Base-by-base conservation (phyloP, 2,888 invertebrate genomes). In the Cryptosula pallasiana region DNA sequence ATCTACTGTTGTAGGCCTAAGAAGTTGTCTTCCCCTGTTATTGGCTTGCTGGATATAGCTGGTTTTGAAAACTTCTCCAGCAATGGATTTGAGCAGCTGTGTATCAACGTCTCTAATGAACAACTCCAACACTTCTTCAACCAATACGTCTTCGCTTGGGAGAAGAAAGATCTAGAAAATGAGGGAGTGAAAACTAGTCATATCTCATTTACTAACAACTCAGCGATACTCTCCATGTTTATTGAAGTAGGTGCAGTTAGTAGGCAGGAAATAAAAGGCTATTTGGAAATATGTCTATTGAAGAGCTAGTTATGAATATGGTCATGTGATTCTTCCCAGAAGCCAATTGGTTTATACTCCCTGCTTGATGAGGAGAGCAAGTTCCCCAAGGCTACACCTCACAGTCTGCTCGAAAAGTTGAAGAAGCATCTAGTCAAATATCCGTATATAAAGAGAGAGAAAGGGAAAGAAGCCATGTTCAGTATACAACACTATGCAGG, bases 61-160 rank as follows among this genome's bases (percentile, higher is more conserved):
- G 83, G 83, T 2, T 83, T 83, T 78, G 83, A 83, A 75, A 81
- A 83, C 74, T 80, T 82, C 72, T 72, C 77, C 57, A 72, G 73
- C n/a, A 83, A 83, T 76, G 79, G 81, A 73, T 82, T 82, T 78
- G 82, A 82, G 71, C 79, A 82, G 80, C 78, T 83, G 73, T 83
- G 83, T 73, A 83, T 83, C 58, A 83, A 83, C 75, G 76, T 81
- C 69, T 80, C 83, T 73, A 83, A 83, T 76, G 83, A 83, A 71
- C 80, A 82, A 76, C 78, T 83, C 36, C 83, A 83, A 76, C 76
- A 77, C 72, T 83, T 78, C 77, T 82, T 82, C 76, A 83, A 82
- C 76, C 78, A 81, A 32, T 79, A 82, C 74, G 78, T 83, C 72
- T 83, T 83, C 75, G 75, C 78, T 71, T 77, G 77, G 75, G 82